Evolutionary conservation across 1,140 invertebrate species (phyloP), one percentile per base, ranked within the genome.

Genomic region (Caerostris darwini): DNA sequence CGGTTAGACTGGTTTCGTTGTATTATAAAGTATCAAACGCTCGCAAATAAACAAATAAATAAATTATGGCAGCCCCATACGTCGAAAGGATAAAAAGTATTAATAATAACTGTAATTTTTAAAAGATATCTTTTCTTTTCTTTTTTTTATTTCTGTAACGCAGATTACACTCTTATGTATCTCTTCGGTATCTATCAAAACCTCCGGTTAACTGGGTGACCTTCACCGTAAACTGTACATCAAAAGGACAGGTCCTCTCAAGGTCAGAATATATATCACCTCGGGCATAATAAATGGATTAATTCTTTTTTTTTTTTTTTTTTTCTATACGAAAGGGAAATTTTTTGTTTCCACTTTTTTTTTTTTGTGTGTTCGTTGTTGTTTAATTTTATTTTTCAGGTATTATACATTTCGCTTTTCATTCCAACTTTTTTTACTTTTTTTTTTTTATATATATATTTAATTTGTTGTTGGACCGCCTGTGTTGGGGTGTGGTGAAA

Each of bases 61-160:
- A 87, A 88, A 94, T 94, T 87, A 94, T 57, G 57, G 69, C 71
- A 71, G 69, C 67, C 54, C 83, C 83, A 82, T 85, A 88, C 92
- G 92, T 64, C 69, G 34, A 81, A 82, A 85, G 57, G 67, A 94
- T 88, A 88, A 94, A 94, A 94, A 94, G 59, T 88, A 94, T 94
- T 94, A 94, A 94, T 94, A 94, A 94, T 94, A 94, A 94, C 92
- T 94, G 92, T 94, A 94, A 94, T 94, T 94, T 94, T 94, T 94
- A 94, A 93, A 94, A 86, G 53, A 71, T 88, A 50, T 58, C 56
- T 88, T 67, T 61, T 64, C 57, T 34, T 19, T 83, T 61, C 34
- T 56, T 87, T 86, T 67, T 82, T 93, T 87, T 93, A 67, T n/a
- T 86, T 87, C 69, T 69, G 57, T 61, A 77, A 19, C 54, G 83